Conservation (phyloP, 2,797 vertebrate genomes). For the Melanotaenia parkinsoni region DNA sequence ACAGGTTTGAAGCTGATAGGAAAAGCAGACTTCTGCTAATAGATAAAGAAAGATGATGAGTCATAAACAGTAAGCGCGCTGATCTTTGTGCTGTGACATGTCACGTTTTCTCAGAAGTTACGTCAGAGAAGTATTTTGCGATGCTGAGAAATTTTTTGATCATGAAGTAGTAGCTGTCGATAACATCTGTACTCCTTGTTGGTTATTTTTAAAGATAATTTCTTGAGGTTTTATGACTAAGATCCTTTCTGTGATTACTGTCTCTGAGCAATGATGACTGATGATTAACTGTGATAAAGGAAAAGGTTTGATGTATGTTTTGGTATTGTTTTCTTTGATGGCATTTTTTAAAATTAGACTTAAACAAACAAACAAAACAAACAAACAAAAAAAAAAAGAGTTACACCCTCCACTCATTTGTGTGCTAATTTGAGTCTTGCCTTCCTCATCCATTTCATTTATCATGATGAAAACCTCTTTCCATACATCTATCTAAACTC, state of each 20-base stretch:
- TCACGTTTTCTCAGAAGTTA: not conserved
- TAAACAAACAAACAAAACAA: too few species aligned
- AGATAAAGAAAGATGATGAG: not conserved
- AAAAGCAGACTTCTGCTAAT: not conserved
- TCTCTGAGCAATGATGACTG: not conserved
- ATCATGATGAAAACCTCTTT: not conserved
- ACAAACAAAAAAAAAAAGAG: too few species aligned
- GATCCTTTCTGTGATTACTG: not conserved
- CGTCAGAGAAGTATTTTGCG: not conserved
- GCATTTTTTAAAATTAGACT: too few species aligned
- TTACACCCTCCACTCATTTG: not conserved
- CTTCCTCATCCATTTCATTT: not conserved
- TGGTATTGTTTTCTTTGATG: too few species aligned
- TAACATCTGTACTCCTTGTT: not conserved
- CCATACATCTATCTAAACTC: not conserved
- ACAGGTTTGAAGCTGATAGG: conserved; percentile 3
- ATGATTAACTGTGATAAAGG: too few species aligned
- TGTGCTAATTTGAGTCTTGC: not conserved
- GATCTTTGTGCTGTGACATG: not conserved
- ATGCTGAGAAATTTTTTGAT: not conserved
- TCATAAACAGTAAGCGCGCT: not conserved
- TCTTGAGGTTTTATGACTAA: not conserved
- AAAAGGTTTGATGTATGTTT: too few species aligned
- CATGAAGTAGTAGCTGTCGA: not conserved
- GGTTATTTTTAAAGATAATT: too few species aligned